Evolutionary conservation across 2,888 invertebrate genomes (phyloP).

Genomic region (Dascillus cervinus): DNA sequence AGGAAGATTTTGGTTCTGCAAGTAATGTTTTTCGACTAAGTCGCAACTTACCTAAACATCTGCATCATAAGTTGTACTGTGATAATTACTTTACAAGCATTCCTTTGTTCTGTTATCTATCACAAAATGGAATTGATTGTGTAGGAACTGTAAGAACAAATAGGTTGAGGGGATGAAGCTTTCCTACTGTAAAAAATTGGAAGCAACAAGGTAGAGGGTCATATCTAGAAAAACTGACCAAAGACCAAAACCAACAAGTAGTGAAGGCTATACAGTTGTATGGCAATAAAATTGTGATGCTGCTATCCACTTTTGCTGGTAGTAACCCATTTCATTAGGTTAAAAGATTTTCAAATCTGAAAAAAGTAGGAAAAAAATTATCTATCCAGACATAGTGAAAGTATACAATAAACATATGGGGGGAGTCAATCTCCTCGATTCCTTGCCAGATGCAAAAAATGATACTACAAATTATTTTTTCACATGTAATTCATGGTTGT

Average conservation of each 20-base stretch:
- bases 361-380: conserved; percentile 29
- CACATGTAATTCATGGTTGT: conserved; percentile 16
- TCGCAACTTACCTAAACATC: conserved; percentile 15
- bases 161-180: not conserved
- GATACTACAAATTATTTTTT: conserved; percentile 33
- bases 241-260: not conserved
- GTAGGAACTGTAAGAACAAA: not conserved
- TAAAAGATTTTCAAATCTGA: conserved; percentile 27
- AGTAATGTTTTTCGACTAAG: conserved; percentile 21
- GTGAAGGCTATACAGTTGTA: conserved; percentile 21
- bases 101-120: conserved; percentile 6
- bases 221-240: not conserved
- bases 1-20: conserved; percentile 20
- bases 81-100: conserved; percentile 23
- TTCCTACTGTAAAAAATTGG: not conserved
- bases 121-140: conserved; percentile 1
- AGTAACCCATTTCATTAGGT: conserved; percentile 28
- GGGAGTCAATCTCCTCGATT: conserved; percentile 33
- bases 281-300: conserved; percentile 28
- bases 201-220: not conserved
- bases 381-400: conserved; percentile 31
- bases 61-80: conserved; percentile 20
- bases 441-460: conserved; percentile 28
- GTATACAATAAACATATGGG: conserved; percentile 35
- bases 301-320: conserved; percentile 26